Conservation (phyloP, 2,113 vertebrate genomes). For the Rhabdornis inornatus region DNA sequence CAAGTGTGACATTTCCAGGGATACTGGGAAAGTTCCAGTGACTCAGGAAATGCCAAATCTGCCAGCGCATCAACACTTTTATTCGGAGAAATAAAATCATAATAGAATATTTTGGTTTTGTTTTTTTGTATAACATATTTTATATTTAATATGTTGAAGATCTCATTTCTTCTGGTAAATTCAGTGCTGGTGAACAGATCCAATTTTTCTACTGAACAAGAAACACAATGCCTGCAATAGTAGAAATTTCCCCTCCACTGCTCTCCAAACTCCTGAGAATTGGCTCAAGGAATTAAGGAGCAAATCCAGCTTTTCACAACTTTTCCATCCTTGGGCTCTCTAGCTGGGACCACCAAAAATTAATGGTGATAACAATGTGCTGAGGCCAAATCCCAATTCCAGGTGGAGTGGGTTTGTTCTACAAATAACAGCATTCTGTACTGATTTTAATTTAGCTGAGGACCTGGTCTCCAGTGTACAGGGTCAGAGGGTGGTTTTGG, state of each 20-base stretch:
- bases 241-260: neutral
- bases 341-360: neutral
- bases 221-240: neutral
- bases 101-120: neutral
- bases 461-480: neutral
- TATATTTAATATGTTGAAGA: neutral
- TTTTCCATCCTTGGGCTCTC: neutral
- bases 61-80: neutral
- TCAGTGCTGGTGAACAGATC: conserved; percentile 21
- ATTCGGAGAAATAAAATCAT: neutral
- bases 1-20: neutral
- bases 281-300: neutral
- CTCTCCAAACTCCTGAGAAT: neutral
- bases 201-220: neutral
- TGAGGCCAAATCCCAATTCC: neutral
- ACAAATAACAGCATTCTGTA: neutral
- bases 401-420: neutral
- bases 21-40: neutral
- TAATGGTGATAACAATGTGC: neutral
- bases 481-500: neutral
- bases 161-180: neutral
- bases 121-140: neutral
- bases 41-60: neutral
- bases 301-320: neutral
- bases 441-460: neutral